A percentile compares a stretch with the other conserved stretches of the same genome.
Conservation (phyloP, 2,888 invertebrate species). For the Agrotis puta region DNA sequence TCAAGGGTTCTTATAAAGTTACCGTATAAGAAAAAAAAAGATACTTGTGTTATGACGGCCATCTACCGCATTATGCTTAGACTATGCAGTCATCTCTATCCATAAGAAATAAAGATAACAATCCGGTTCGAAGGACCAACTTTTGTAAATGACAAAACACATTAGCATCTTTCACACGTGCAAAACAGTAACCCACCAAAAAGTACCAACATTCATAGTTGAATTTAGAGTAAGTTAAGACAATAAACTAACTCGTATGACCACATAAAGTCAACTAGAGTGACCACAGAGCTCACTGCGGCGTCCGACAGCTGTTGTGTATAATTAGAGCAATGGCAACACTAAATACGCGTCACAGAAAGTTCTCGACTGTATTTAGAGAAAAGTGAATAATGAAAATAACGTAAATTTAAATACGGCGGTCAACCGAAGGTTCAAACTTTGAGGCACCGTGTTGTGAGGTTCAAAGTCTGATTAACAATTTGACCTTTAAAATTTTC, state of each 20-base stretch:
- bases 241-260: slow-evolving; percentile 23
- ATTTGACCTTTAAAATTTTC: not conserved
- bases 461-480: not conserved
- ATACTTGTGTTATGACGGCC: too few species aligned
- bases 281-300: slow-evolving; percentile 1
- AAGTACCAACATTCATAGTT: not conserved
- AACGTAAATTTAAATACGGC: not conserved
- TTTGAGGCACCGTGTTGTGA: not conserved
- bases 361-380: slow-evolving; percentile 8
- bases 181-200: not conserved
- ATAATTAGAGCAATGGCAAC: slow-evolving; percentile 27
- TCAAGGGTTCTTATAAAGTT: too few species aligned
- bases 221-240: slow-evolving; percentile 17
- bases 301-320: slow-evolving; percentile 32
- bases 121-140: slow-evolving; percentile 7
- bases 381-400: slow-evolving; percentile 19
- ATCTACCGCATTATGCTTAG: too few species aligned
- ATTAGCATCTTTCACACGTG: not conserved
- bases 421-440: not conserved
- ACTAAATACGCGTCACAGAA: slow-evolving; percentile 17
- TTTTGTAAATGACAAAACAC: not conserved
- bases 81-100: too few species aligned
- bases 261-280: slow-evolving; percentile 35
- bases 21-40: too few species aligned
- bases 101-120: too few species aligned